A percentile compares a stretch with the other conserved stretches of the same genome.
Evolutionary conservation across 2,797 vertebrate genomes (phyloP).

Genomic region (Sebastes minor): DNA sequence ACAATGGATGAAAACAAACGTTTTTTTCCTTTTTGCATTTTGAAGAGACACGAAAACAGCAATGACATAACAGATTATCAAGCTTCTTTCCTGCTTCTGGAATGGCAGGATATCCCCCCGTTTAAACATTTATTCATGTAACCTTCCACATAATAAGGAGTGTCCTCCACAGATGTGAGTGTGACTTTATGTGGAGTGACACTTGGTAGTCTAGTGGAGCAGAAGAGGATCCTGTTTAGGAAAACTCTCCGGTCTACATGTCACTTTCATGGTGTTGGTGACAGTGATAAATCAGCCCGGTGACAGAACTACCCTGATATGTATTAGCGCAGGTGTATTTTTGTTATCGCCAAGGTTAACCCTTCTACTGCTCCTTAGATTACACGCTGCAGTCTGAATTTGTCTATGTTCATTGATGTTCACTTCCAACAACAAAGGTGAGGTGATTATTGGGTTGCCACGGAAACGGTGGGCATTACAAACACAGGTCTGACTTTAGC

Average conservation of each 20-base stretch:
- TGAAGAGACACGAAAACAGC: not conserved
- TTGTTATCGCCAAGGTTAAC: not conserved
- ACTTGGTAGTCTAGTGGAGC: not conserved
- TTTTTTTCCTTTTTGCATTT: not conserved
- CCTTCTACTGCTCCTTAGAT: not conserved
- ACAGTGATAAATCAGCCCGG: not conserved
- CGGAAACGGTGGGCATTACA: not conserved
- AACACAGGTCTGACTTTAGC: constrained; percentile 13
- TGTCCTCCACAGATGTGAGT: not conserved
- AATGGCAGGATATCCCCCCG: not conserved
- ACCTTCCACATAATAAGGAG: not conserved
- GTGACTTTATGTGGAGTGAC: constrained; percentile 11
- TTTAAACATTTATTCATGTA: not conserved
- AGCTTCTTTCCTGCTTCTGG: not conserved
- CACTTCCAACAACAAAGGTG: constrained; percentile 5
- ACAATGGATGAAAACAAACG: not conserved
- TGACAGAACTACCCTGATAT: not conserved
- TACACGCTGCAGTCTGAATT: not conserved
- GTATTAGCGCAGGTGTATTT: not conserved
- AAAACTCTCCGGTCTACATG: not conserved
- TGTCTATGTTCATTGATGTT: not conserved
- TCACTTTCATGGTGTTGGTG: not conserved
- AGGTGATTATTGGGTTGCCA: constrained; percentile 21
- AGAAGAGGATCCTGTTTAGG: not conserved
- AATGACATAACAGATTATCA: not conserved